Evolutionary conservation across 2,113 vertebrate genomes (phyloP).

Genomic region (Dendrocopos noguchii): DNA sequence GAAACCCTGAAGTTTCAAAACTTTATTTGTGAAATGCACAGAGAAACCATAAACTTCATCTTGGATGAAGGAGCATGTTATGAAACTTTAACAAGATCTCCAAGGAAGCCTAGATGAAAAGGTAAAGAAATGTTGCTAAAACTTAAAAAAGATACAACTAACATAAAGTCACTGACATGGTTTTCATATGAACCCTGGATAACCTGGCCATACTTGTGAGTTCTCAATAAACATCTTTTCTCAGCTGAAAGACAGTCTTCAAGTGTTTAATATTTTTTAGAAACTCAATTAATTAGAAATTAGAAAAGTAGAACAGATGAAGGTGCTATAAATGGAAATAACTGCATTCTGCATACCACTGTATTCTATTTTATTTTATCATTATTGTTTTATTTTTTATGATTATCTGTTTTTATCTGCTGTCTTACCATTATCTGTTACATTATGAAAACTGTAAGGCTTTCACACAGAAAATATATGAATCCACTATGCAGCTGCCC

Average conservation of each 20-base stretch:
- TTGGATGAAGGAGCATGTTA: background rate
- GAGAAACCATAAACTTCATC: background rate
- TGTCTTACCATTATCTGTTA: background rate
- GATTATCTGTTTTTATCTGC: background rate
- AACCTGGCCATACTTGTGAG: background rate
- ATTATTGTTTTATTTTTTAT: background rate
- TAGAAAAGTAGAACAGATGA: background rate
- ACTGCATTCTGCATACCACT: background rate
- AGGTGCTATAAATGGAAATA: background rate
- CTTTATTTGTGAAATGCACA: background rate
- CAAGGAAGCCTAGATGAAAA: constrained; percentile 47
- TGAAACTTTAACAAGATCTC: constrained; percentile 53
- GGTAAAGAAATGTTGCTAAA: constrained; percentile 16
- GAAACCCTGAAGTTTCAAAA: background rate
- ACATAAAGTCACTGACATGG: background rate
- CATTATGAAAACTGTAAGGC: background rate
- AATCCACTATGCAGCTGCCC: background rate
- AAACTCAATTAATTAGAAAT: background rate
- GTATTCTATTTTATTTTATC: background rate
- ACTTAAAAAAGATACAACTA: background rate
- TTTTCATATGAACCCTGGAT: background rate
- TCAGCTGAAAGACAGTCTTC: background rate
- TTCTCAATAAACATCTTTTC: background rate
- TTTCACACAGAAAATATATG: background rate
- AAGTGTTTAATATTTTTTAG: background rate